phyloP scores from a whole-genome alignment of 1,140 invertebrate species.

The Trichonephila clavipes region DNA sequence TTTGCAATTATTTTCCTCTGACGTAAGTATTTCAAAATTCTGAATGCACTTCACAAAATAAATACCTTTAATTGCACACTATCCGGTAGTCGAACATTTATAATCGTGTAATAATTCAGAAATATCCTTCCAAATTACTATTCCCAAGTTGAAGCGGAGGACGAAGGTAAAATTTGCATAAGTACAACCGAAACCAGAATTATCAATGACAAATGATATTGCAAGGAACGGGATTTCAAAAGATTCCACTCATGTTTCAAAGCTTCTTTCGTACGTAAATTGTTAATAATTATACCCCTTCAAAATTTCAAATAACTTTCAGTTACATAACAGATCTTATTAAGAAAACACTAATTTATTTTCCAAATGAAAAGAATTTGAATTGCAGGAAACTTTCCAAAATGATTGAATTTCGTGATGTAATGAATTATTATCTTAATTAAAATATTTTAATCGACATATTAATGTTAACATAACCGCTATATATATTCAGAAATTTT shows the following conservation, averaged over 20 bases:
- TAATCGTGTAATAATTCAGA: conserved; percentile 17
- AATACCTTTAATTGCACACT: background rate
- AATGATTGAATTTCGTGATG: too few relatives aligned
- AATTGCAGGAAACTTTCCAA: too few relatives aligned
- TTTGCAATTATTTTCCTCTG: background rate
- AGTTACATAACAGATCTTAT: background rate
- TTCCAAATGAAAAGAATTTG: too few relatives aligned
- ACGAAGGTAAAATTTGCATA: background rate
- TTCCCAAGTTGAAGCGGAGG: background rate
- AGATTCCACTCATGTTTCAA: background rate
- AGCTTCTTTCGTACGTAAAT: background rate
- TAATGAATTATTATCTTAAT: too few relatives aligned
- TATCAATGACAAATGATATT: background rate
- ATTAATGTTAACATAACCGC: too few relatives aligned
- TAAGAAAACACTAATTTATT: background rate
- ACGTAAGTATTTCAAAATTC: background rate
- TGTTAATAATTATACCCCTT: conserved; percentile 9
- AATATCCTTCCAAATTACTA: background rate
- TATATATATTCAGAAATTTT: too few relatives aligned
- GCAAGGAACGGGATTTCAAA: background rate
- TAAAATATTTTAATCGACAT: too few relatives aligned
- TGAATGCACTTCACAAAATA: background rate
- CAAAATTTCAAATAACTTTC: background rate
- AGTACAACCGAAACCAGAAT: background rate
- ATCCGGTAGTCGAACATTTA: background rate